Conservation (phyloP, 2,113 vertebrate genomes). For the Plestiodon gilberti region DNA sequence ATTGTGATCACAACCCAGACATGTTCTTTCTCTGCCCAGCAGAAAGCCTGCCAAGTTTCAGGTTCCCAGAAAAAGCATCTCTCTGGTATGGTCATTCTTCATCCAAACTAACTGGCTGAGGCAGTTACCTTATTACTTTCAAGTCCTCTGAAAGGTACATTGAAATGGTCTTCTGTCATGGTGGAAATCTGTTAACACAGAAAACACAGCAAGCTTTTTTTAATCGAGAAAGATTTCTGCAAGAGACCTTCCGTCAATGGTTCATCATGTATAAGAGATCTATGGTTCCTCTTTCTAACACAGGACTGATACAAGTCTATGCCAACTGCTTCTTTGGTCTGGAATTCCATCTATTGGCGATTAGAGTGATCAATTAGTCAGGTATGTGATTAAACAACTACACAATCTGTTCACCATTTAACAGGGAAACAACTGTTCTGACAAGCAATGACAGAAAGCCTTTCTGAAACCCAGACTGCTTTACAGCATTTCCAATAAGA, state of each 20-base stretch:
- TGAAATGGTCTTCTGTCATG: not conserved
- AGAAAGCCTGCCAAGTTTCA: not conserved
- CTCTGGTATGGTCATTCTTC: not conserved
- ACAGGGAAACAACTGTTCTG: not conserved
- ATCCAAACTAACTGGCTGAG: not conserved
- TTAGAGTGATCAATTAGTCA: constrained; percentile 3
- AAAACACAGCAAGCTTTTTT: not conserved
- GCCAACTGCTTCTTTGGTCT: not conserved
- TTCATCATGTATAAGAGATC: not conserved
- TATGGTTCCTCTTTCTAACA: not conserved
- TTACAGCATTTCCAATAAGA: not conserved
- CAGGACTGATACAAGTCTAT: not conserved
- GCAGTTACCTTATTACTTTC: not conserved
- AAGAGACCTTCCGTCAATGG: not conserved
- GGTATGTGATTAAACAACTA: constrained; percentile 10
- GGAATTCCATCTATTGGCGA: constrained; percentile 7
- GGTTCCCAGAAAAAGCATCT: not conserved
- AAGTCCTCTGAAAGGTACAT: not conserved
- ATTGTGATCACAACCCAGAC: not conserved
- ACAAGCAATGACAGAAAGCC: not conserved
- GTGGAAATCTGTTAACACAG: not conserved
- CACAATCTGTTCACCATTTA: constrained; percentile 9
- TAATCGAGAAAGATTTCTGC: not conserved
- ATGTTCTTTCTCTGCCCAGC: not conserved
- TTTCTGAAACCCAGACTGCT: not conserved